Conservation (phyloP, 2,113 vertebrate species). For the Dendropsophus ebraccatus region DNA sequence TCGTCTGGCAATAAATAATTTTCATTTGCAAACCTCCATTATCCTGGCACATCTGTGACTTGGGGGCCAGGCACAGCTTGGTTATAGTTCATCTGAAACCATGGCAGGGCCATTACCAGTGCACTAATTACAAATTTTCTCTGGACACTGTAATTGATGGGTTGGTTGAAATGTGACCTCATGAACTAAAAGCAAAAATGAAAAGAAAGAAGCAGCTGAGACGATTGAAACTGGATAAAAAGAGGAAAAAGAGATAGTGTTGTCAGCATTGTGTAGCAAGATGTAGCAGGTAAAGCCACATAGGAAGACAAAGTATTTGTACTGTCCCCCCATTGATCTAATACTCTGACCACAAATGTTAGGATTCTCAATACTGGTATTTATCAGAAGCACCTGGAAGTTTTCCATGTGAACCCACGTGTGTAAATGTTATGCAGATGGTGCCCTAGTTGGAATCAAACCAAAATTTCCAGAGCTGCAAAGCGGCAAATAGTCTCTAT, state of each 20-base stretch:
- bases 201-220: slow-evolving; percentile 24
- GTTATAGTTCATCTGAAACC: slow-evolving; percentile 26
- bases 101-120: slow-evolving; percentile 38
- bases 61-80: slow-evolving; percentile 22
- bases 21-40: slow-evolving; percentile 36
- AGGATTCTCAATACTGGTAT: background rate
- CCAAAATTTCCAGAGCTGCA: background rate
- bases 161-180: slow-evolving; percentile 34
- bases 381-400: background rate
- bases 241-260: background rate
- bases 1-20: slow-evolving; percentile 34
- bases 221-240: background rate
- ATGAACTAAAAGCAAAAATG: slow-evolving; percentile 17
- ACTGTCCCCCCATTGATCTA: background rate
- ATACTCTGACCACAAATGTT: background rate
- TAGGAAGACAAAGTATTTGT: background rate
- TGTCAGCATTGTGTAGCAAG: background rate
- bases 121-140: slow-evolving; percentile 39
- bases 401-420: background rate
- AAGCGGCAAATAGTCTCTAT: background rate
- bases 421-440: background rate
- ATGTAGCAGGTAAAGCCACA: background rate
- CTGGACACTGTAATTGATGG: slow-evolving; percentile 53
- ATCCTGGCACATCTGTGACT: slow-evolving; percentile 41
- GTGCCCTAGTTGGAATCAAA: background rate